Conservation (phyloP, 2,113 vertebrate genomes). For the Hemicordylus capensis region DNA sequence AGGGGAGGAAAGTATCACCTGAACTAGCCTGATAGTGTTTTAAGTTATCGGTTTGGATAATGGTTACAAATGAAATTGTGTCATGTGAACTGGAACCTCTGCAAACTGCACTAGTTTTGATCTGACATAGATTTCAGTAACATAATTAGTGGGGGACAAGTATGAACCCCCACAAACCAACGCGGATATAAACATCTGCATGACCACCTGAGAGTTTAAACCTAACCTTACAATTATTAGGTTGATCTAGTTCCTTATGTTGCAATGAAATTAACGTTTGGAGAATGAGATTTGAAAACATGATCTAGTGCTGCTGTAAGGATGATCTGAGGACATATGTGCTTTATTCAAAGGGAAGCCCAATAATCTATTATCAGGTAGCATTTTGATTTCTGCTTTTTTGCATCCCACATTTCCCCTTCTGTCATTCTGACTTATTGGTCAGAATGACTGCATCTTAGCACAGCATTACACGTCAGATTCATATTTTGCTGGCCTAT, state of each 20-base stretch:
- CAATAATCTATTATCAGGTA: too few species aligned
- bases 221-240: background rate
- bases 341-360: too few species aligned
- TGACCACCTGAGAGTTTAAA: background rate
- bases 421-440: too few species aligned
- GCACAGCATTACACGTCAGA: too few species aligned
- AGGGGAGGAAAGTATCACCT: too few species aligned
- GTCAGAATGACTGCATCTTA: too few species aligned
- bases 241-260: background rate
- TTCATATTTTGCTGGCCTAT: too few species aligned
- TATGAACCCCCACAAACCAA: too few species aligned
- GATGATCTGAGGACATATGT: background rate
- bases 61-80: background rate
- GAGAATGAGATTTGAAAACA: fast-evolving
- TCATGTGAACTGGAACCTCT: slow-evolving; percentile 16
- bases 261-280: background rate
- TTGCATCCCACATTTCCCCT: background rate
- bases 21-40: too few species aligned
- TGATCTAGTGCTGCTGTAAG: fast-evolving
- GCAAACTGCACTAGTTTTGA: background rate
- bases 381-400: too few species aligned
- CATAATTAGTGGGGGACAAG: background rate
- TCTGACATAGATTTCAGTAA: slow-evolving; percentile 2
- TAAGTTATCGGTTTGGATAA: too few species aligned
- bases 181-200: background rate